Evolutionary conservation across 2,888 invertebrate genomes (phyloP).

Genomic region (Melipona bicolor): DNA sequence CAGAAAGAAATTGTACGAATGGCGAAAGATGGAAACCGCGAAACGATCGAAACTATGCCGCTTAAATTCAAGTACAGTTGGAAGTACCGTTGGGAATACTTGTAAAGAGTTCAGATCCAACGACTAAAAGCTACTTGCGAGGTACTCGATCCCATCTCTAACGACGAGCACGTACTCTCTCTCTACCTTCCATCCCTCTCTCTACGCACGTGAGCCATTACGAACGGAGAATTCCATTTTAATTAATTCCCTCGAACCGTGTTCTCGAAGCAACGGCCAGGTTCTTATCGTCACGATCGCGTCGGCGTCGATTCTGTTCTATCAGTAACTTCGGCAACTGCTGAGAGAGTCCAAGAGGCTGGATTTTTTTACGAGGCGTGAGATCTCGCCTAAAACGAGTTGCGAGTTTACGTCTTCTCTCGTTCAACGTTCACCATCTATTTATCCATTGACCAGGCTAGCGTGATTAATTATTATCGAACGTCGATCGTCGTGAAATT

Average conservation of each 20-base stretch:
- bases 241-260: slow-evolving; percentile 76
- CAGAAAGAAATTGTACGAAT: no score
- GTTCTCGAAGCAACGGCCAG: slow-evolving; percentile 33
- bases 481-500: neutral
- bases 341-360: neutral
- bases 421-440: neutral
- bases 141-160: no score
- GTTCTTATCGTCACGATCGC: slow-evolving; percentile 17
- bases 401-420: no score
- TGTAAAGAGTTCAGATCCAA: no score
- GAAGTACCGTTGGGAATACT: no score
- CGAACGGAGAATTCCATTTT: slow-evolving; percentile 78
- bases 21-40: no score
- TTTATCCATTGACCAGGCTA: neutral
- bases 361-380: neutral
- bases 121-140: no score
- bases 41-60: no score
- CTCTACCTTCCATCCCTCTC: neutral
- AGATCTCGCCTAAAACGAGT: neutral
- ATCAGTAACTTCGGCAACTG: neutral
- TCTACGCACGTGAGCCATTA: slow-evolving; percentile 44
- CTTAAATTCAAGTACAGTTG: no score
- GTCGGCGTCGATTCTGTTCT: neutral
- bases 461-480: neutral
- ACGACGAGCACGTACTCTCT: neutral